Percentiles rank a stretch among this genome's conserved stretches.
phyloP scores from a whole-genome alignment of 2,888 invertebrate species.

The Rotaria sp. region DNA sequence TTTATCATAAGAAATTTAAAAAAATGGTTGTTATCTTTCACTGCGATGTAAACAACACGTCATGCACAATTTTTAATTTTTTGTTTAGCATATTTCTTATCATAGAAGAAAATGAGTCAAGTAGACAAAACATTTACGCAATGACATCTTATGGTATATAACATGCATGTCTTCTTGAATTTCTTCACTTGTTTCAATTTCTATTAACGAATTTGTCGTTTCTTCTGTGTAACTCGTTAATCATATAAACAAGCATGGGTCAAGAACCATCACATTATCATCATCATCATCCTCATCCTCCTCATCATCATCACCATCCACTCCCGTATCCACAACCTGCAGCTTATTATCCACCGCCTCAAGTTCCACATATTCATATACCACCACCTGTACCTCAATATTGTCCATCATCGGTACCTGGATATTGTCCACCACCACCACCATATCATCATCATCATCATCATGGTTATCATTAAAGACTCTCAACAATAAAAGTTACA shows the following conservation, averaged over 20 bases:
- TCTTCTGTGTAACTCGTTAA: background rate
- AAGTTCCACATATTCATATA: background rate
- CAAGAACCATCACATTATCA: background rate
- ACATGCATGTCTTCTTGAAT: background rate
- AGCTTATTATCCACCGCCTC: background rate
- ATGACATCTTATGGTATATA: background rate
- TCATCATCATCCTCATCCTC: background rate
- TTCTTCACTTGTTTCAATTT: background rate
- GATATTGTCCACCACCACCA: background rate
- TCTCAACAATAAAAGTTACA: background rate
- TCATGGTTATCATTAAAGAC: background rate
- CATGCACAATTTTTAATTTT: background rate
- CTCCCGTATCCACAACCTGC: background rate
- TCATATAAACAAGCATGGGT: background rate
- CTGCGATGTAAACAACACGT: background rate
- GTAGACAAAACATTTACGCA: background rate
- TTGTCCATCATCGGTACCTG: background rate
- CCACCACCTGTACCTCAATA: background rate
- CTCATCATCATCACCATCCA: background rate
- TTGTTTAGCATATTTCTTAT: background rate
- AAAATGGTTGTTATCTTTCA: background rate
- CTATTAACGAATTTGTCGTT: background rate
- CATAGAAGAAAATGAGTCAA: background rate
- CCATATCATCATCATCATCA: background rate
- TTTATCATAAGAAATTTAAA: background rate